Base-by-base conservation (phyloP, 2,888 invertebrate species). In the Automeris io region DNA sequence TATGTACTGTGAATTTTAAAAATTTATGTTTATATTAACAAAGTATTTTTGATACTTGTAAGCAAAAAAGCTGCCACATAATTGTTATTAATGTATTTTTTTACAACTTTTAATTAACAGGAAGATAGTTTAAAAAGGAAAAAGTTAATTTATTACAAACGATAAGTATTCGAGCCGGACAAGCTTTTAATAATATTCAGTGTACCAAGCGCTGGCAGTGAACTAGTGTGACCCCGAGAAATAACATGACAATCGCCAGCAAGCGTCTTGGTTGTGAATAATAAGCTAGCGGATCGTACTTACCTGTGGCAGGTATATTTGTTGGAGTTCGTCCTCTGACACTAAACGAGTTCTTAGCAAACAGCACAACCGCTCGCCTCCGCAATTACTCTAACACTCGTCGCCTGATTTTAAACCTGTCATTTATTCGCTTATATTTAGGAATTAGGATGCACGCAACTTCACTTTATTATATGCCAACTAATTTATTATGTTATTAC, bases 171-270 rank as follows among this genome's bases (percentile, higher is more conserved):
- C 57, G 49, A 55, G 56, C 48, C 52, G 50, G 43, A n/a, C n/a
- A n/a, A n/a, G n/a, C n/a, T n/a, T n/a, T n/a, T n/a, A n/a, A n/a
- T n/a, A n/a, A n/a, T n/a, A n/a, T n/a, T n/a, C n/a, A n/a, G n/a
- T n/a, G n/a, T n/a, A n/a, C 48, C 55, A 53, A 47, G 45, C 57
- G 53, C 59, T 63, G 67, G 56, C 65, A 65, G 62, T 75, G 77
- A 79, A 67, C 75, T 63, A 63, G 60, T 58, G 61, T 64, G 71
- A 69, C 67, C 70, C 57, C 63, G 47, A 50, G 50, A 44, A 44
- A 42, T 47, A 39, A 51, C 53, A 61, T 56, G 46, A 50, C 54
- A 59, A 51, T 55, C 60, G 47, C 51, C 46, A 42, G 46, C 43
- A 50, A 50, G 56, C 45, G 41, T 46, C 54, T 47, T 47, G 49